Percentiles rank a stretch among this genome's conserved stretches.
phyloP scores from a whole-genome alignment of 2,797 vertebrate species.

The Alouatta caraya region DNA sequence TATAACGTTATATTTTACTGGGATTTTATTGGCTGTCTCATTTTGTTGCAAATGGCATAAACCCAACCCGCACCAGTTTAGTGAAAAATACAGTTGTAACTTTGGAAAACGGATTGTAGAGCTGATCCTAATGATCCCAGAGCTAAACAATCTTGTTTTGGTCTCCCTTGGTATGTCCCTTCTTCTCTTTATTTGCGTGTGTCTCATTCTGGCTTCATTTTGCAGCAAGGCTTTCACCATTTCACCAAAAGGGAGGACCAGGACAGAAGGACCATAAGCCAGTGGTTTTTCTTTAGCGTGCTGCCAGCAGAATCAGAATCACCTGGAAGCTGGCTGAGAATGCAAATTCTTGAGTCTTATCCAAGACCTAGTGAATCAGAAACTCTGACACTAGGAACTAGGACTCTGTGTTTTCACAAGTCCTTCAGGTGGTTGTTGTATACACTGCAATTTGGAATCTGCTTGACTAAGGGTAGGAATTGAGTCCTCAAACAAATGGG shows the following conservation, averaged over 20 bases:
- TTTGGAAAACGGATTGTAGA: background rate
- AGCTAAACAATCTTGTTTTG: background rate
- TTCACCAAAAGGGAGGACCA: background rate
- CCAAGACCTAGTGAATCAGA: background rate
- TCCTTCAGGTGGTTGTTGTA: rapidly evolving
- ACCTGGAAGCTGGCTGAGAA: background rate
- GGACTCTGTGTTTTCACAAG: background rate
- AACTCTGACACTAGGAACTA: background rate
- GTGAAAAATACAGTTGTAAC: background rate
- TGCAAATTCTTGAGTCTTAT: background rate
- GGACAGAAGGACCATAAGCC: background rate
- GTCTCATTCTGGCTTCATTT: background rate
- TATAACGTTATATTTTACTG: background rate
- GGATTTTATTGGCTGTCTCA: background rate
- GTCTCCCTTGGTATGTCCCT: background rate
- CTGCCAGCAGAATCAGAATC: background rate
- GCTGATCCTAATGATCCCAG: background rate
- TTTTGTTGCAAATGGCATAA: background rate
- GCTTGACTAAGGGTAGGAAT: background rate
- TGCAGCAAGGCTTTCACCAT: background rate
- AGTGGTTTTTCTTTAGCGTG: background rate
- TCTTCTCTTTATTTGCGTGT: background rate
- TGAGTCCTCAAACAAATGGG: background rate
- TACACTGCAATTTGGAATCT: background rate
- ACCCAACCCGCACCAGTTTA: background rate